Evolutionary conservation across 2,113 vertebrate species (phyloP).

Genomic region (Notarius lentiginosus): DNA sequence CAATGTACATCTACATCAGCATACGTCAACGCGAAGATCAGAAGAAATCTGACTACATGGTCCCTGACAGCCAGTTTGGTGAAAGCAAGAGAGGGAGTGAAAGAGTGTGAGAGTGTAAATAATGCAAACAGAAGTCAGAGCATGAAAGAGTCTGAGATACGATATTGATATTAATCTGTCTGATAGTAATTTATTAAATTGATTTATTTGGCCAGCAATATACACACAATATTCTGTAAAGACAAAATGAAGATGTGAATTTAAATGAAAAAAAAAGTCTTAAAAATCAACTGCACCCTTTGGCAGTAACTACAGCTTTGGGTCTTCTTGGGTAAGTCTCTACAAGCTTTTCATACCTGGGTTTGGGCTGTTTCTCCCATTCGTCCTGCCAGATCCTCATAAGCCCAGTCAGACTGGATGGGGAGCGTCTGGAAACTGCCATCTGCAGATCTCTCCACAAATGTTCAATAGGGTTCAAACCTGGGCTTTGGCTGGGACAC

Average conservation of each 20-base stretch:
- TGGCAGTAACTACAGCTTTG: not conserved
- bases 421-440: not conserved
- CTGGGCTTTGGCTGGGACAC: not conserved
- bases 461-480: not conserved
- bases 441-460: not conserved
- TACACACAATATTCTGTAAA: not conserved
- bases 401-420: not conserved
- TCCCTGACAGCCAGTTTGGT: not conserved
- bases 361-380: not conserved
- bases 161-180: too few species aligned
- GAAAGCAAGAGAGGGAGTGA: not conserved
- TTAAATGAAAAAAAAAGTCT: too few species aligned
- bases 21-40: not conserved
- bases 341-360: not conserved
- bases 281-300: not conserved
- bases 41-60: not conserved
- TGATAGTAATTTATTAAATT: too few species aligned
- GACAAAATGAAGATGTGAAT: not conserved
- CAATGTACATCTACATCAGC: not conserved
- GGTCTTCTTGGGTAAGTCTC: not conserved
- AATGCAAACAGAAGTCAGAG: not conserved
- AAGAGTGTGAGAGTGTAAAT: not conserved
- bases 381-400: not conserved
- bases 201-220: not conserved
- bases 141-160: not conserved